These are phyloP conservation scores for Eidolon helvum DNA, from an alignment of 2,113 vertebrate genomes.

Conservation along the genomic window DNA sequence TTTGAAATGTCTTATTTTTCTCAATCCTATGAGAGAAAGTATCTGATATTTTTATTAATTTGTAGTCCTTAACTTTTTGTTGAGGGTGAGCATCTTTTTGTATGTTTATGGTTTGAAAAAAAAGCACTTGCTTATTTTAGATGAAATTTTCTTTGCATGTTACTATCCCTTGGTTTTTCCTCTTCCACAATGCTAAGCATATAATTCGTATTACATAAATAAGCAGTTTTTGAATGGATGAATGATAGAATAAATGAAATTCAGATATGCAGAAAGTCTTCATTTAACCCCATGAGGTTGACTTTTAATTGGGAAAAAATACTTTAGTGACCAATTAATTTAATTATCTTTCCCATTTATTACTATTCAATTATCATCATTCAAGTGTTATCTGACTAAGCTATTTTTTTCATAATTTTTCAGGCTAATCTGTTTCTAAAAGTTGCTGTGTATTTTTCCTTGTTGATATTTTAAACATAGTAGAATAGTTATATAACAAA, in stretches of 20 bases:
- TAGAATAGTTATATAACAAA: background rate
- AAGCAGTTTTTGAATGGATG: background rate
- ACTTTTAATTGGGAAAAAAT: background rate
- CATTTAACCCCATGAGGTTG: background rate
- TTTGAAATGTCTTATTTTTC: conserved; percentile 8
- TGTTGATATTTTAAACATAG: background rate
- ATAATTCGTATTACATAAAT: background rate
- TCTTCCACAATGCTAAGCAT: background rate
- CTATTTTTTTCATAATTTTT: conserved; percentile 7
- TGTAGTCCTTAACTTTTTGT: background rate
- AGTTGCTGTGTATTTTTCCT: background rate
- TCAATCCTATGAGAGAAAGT: background rate
- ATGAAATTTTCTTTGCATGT: background rate
- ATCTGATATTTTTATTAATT: background rate
- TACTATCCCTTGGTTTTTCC: background rate
- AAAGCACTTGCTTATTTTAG: conserved; percentile 3
- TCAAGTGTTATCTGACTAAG: background rate
- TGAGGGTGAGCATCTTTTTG: background rate
- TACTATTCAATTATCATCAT: background rate
- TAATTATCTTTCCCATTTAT: background rate
- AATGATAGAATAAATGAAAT: background rate
- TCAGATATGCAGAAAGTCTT: background rate
- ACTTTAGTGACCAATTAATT: conserved; percentile 3
- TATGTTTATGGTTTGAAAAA: background rate
- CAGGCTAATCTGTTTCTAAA: conserved; percentile 12